Evolutionary conservation across 2,888 invertebrate species (phyloP), one percentile per base, ranked within the genome.

Genomic region (Tenthredo livida): DNA sequence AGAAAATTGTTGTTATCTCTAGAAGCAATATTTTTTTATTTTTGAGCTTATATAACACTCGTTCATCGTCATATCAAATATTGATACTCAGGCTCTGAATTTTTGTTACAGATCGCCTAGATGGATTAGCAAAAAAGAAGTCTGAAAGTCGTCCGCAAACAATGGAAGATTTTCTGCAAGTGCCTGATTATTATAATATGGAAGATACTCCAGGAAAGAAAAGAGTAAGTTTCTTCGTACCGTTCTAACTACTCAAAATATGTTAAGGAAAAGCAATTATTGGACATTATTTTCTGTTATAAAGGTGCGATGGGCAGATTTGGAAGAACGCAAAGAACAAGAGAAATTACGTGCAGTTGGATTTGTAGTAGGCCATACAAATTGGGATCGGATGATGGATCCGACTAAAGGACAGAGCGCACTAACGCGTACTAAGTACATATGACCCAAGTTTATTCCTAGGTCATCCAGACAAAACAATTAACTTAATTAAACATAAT

Each of bases 271-370:
- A n/a, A 9, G 25, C 12, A 25, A 1, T 40, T 73, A 82, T 33
- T 25, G 43, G 80, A 73, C 72, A 72, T 72, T 72, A 40, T 15
- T 40, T 40, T 40, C 7, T 72, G n/a, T 33, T 0, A 15, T 90
- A 43, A 91, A 99, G 99, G 99, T 99, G 90, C 97, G 99, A 90
- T 99, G 99, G 99, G 99, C 99, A 80, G 99, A 99, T 94, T 95
- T 99, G 91, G 99, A 99, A 95, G 99, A 99, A 94, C 95, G 97
- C 91, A 97, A 97, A 90, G 95, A 97, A 90, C 98, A 98, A 94
- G 97, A 97, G 93, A 97, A 98, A 94, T 97, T 98, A 96, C 96
- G 98, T 83, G 98, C 98, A 40, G 97, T 99, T 87, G 99, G 99
- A 33, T 99, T 99, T 94, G 98, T 99, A 83, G 98, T 99, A 86